Conservation (phyloP, 2,888 invertebrate genomes). For the Nomada flava region DNA sequence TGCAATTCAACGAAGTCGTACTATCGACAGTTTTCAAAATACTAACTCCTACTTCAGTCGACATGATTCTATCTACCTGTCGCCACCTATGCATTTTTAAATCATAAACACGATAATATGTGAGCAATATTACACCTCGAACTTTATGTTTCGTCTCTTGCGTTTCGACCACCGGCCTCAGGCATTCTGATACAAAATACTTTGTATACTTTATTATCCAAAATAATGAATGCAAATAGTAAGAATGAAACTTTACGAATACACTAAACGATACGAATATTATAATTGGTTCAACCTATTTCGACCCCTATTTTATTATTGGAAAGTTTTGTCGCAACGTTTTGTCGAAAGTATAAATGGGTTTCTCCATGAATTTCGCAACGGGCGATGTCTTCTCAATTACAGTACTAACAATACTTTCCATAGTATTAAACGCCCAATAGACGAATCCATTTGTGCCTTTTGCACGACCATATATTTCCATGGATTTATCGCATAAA, state of each 20-base stretch:
- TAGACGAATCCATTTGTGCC: constrained; percentile 88
- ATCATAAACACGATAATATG: constrained; percentile 86
- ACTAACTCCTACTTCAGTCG: constrained; percentile 89
- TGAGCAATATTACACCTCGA: constrained; percentile 76
- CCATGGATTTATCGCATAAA: constrained; percentile 86
- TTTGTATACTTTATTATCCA: constrained; percentile 81
- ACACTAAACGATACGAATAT: background rate
- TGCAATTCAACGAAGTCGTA: constrained; percentile 89
- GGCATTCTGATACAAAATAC: constrained; percentile 74
- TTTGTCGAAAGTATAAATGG: constrained; percentile 87
- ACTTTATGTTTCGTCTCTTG: constrained; percentile 76
- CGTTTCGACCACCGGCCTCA: constrained; percentile 77
- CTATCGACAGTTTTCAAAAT: constrained; percentile 89
- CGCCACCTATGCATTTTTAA: constrained; percentile 90
- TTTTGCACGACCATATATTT: constrained; percentile 86
- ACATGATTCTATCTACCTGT: constrained; percentile 89
- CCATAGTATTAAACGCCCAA: constrained; percentile 89
- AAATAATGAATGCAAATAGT: constrained; percentile 19
- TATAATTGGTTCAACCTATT: constrained; percentile 72
- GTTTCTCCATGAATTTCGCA: constrained; percentile 81
- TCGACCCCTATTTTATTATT: constrained; percentile 88
- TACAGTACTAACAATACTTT: constrained; percentile 79
- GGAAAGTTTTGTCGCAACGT: constrained; percentile 88
- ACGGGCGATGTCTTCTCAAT: constrained; percentile 77
- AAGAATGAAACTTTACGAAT: background rate